These are phyloP conservation scores for Thymelicus acteon DNA, from an alignment of 2,888 invertebrate genomes.

Conservation along the genomic window DNA sequence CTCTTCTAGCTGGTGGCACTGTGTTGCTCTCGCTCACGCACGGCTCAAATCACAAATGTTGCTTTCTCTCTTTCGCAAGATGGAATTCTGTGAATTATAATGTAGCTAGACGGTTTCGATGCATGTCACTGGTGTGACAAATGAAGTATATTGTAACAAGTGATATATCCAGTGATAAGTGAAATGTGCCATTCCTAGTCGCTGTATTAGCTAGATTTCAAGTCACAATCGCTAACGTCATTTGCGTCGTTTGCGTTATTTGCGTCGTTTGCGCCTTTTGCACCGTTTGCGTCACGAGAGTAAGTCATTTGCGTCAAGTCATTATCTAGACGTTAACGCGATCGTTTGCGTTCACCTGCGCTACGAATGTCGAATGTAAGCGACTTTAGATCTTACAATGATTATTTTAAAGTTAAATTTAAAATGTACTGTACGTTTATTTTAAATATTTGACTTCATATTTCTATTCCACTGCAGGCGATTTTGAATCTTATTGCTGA, in stretches of 20 bases:
- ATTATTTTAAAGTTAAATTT: slow-evolving; percentile 7
- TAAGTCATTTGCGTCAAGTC: slow-evolving; percentile 16
- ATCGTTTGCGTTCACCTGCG: slow-evolving; percentile 15
- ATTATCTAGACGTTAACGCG: slow-evolving; percentile 12
- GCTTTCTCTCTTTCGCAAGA: too few relatives aligned
- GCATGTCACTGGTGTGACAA: too few relatives aligned
- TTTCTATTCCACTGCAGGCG: neutral
- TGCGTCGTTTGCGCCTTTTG: slow-evolving; percentile 10
- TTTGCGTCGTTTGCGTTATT: slow-evolving; percentile 5
- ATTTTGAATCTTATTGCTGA: neutral
- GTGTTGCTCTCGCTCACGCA: too few relatives aligned
- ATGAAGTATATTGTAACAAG: too few relatives aligned
- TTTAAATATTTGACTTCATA: slow-evolving; percentile 1
- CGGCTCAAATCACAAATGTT: too few relatives aligned
- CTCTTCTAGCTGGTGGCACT: too few relatives aligned
- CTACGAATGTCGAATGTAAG: slow-evolving; percentile 7
- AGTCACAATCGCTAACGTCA: slow-evolving; percentile 12
- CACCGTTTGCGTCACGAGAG: slow-evolving; percentile 10
- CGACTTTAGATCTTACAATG: neutral
- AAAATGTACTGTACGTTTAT: neutral
- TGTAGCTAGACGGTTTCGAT: too few relatives aligned
- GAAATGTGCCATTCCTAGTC: too few relatives aligned
- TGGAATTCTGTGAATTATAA: too few relatives aligned
- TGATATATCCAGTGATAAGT: too few relatives aligned
- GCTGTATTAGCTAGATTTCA: slow-evolving; percentile 9